Percentiles rank a stretch among this genome's conserved stretches.
phyloP scores from a whole-genome alignment of 2,113 vertebrate genomes.

The Phylloscopus trochiloides region DNA sequence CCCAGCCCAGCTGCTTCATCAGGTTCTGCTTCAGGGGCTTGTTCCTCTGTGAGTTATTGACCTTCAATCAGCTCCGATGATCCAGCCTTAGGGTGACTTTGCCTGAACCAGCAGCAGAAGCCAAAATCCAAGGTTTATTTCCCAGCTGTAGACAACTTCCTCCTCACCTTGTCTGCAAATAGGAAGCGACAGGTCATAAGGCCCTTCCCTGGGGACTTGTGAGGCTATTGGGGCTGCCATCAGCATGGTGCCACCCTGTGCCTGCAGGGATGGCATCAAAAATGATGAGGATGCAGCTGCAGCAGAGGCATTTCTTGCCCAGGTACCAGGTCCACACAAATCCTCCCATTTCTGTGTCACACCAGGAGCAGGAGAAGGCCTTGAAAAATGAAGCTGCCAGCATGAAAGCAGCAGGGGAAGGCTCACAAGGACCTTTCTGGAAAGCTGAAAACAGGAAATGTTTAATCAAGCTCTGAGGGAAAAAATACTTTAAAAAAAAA shows the following conservation, averaged over 20 bases:
- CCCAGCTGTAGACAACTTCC: background rate
- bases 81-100: background rate
- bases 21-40: background rate
- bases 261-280: background rate
- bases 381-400: conserved; percentile 23
- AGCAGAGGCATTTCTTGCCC: background rate
- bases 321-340: background rate
- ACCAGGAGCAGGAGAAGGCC: background rate
- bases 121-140: background rate
- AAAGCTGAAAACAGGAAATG: conserved; percentile 72
- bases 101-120: background rate
- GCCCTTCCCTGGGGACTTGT: background rate
- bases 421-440: conserved; percentile 47
- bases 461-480: conserved; percentile 65
- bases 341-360: background rate
- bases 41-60: background rate
- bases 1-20: background rate
- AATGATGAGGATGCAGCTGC: fast-evolving
- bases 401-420: background rate
- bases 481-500: background rate
- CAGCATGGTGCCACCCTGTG: background rate
- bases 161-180: background rate
- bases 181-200: fast-evolving
- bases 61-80: background rate
- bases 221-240: background rate